Evolutionary conservation across 2,797 vertebrate genomes (phyloP).

Genomic region (Sternotherus odoratus): DNA sequence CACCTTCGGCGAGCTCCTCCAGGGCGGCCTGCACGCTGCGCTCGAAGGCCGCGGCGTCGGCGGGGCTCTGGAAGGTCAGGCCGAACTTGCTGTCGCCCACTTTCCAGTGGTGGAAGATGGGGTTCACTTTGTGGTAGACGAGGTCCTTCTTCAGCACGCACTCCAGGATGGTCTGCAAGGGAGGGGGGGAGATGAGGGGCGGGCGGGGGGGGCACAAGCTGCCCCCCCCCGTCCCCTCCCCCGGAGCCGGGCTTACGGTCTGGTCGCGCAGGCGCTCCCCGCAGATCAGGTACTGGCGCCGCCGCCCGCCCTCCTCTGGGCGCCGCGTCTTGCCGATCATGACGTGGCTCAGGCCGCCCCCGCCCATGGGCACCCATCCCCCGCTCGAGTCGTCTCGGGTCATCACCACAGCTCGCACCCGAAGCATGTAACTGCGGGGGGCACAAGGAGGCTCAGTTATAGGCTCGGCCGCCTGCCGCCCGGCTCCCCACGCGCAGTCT

Average conservation of each 20-base stretch:
- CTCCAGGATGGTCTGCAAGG: conserved; percentile 89
- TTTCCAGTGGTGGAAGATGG: conserved; percentile 96
- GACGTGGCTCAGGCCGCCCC: conserved; percentile 92
- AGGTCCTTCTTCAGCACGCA: conserved; percentile 89
- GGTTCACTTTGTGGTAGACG: conserved; percentile 95
- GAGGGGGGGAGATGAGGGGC: background rate
- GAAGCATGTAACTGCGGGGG: conserved; percentile 85
- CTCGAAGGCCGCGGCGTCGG: conserved; percentile 92
- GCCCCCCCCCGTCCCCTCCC: background rate
- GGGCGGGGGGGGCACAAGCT: background rate
- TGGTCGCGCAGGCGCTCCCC: conserved; percentile 92
- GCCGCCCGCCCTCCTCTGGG: conserved; percentile 83
- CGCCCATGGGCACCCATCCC: conserved; percentile 93
- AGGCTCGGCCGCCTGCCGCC: background rate
- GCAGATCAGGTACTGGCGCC: conserved; percentile 88
- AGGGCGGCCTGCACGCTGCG: conserved; percentile 88
- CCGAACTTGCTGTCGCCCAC: conserved; percentile 93
- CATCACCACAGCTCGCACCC: conserved; percentile 96
- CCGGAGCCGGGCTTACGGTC: conserved; percentile 87
- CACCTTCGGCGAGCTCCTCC: conserved; percentile 90
- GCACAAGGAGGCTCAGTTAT: background rate
- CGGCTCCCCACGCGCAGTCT: background rate
- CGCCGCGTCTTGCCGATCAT: conserved; percentile 90
- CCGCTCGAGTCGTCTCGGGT: conserved; percentile 96
- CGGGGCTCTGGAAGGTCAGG: conserved; percentile 94